phyloP scores from a whole-genome alignment of 2,888 invertebrate species.

The Aspidiotus destructor region DNA sequence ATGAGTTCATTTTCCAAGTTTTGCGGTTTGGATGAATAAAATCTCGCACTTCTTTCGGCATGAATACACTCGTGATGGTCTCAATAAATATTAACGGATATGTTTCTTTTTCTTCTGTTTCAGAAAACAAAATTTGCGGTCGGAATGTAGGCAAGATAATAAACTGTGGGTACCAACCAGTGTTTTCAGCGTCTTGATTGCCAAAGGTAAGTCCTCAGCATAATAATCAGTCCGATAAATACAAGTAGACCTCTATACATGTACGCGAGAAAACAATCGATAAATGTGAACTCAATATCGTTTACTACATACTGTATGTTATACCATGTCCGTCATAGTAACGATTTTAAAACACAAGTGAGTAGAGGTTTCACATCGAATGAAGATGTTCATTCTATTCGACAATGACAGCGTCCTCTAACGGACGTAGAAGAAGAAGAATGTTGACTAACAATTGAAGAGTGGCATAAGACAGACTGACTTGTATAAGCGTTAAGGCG shows the following conservation, averaged over 20 bases:
- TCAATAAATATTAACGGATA: too few species aligned
- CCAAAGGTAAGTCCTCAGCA: conserved; percentile 8
- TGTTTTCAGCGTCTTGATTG: conserved; percentile 7
- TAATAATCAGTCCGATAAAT: background rate
- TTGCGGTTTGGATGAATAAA: too few species aligned
- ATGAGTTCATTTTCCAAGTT: too few species aligned
- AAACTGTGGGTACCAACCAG: background rate
- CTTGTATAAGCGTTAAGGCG: too few species aligned
- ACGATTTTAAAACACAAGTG: background rate
- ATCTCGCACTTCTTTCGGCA: too few species aligned
- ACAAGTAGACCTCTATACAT: background rate
- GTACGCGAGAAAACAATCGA: background rate
- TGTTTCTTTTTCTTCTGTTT: background rate
- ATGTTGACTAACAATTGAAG: too few species aligned
- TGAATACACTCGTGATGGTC: too few species aligned
- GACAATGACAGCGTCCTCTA: too few species aligned
- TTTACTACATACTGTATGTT: background rate
- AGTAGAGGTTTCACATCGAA: too few species aligned
- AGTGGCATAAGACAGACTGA: too few species aligned
- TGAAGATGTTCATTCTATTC: too few species aligned
- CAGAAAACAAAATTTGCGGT: conserved; percentile 8
- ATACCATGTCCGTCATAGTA: background rate
- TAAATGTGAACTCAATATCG: background rate
- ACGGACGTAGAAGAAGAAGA: too few species aligned
- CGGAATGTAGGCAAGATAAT: conserved; percentile 27